These are phyloP conservation scores for Chironomus tepperi DNA, from an alignment of 1,140 invertebrate species.

Conservation along the genomic window DNA sequence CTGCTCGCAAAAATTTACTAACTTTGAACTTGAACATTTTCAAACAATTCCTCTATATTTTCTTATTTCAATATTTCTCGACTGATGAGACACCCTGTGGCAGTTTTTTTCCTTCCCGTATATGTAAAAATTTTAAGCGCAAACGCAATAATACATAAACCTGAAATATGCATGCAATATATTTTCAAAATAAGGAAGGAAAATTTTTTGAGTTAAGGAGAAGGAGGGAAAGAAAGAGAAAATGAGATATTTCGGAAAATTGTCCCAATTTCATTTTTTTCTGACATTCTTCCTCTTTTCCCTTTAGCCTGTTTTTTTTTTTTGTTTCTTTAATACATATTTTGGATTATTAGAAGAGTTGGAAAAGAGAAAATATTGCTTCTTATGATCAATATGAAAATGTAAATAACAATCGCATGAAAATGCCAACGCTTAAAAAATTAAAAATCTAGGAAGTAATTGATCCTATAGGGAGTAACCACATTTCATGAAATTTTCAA, in stretches of 20 bases:
- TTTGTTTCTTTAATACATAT: no score
- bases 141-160: conserved; percentile 23
- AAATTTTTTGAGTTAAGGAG: background rate
- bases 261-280: conserved; percentile 4
- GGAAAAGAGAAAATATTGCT: no score
- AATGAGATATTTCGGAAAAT: background rate
- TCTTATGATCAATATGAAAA: no score
- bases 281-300: background rate
- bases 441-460: no score
- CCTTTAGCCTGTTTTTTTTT: background rate
- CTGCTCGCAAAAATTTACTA: conserved; percentile 2
- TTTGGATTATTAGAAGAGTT: no score
- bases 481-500: no score
- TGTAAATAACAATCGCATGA: no score
- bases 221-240: background rate
- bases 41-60: background rate
- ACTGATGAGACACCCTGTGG: conserved; percentile 7
- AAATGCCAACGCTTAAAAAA: no score
- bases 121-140: conserved; percentile 21
- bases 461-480: no score
- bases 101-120: conserved; percentile 16
- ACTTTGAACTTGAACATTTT: conserved; percentile 5
- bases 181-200: conserved; percentile 7
- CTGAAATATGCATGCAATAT: conserved; percentile 22
- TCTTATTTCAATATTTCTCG: background rate